Conservation (phyloP, 2,113 vertebrate species). For the Misgurnus anguillicaudatus region DNA sequence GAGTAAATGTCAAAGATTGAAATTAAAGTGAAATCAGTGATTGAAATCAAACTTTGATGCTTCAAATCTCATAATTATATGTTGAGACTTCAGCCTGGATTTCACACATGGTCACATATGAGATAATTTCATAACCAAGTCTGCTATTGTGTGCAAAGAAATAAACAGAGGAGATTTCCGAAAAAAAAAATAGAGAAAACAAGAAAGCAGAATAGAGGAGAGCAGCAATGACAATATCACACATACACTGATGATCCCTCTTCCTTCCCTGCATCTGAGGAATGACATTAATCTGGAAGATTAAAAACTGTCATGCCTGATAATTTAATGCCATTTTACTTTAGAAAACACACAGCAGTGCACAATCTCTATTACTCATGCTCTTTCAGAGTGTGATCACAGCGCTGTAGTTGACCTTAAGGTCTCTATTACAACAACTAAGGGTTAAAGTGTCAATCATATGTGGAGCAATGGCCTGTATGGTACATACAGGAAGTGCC, state of each 20-base stretch:
- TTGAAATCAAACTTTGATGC: no score
- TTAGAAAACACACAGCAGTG: slow-evolving; percentile 33
- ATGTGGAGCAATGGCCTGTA: not conserved
- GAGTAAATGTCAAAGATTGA: no score
- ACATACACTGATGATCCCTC: not conserved
- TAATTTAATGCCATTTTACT: slow-evolving; percentile 17
- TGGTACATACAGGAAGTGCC: not conserved
- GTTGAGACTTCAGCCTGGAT: no score
- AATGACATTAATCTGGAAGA: slow-evolving; percentile 42
- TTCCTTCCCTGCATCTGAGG: slow-evolving; percentile 2
- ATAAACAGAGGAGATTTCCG: not conserved
- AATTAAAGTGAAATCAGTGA: no score
- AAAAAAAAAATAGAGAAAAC: not conserved
- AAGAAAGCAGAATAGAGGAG: not conserved
- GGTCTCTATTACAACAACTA: slow-evolving; percentile 21
- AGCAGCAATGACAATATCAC: slow-evolving; percentile 19
- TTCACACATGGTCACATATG: no score
- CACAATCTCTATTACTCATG: slow-evolving; percentile 18
- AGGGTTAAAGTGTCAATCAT: slow-evolving; percentile 10
- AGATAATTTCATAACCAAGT: no score
- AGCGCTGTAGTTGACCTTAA: not conserved
- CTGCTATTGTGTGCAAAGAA: not conserved
- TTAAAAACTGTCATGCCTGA: slow-evolving; percentile 32
- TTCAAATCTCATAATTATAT: no score
- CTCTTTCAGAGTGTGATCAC: slow-evolving; percentile 15